Percentiles rank a stretch among this genome's conserved stretches.
Conservation (phyloP, 2,888 invertebrate genomes). For the Caenorhabditis angaria region DNA sequence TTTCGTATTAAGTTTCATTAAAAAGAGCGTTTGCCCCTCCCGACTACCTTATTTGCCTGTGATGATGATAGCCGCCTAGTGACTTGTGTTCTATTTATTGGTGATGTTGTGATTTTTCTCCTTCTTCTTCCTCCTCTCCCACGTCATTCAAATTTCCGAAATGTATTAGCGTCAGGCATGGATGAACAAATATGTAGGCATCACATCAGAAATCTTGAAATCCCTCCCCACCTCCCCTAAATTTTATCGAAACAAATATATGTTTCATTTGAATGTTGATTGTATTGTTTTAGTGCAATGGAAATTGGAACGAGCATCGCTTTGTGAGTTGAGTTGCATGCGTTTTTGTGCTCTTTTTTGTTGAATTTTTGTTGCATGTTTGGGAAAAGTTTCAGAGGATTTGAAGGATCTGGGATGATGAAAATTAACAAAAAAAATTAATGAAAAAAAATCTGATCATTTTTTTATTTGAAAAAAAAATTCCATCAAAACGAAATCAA, state of each 20-base stretch:
- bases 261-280: not conserved
- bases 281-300: constrained; percentile 39
- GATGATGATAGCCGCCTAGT: constrained; percentile 1
- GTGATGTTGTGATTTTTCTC: not conserved
- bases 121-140: not conserved
- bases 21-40: not conserved
- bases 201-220: not conserved
- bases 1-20: not conserved
- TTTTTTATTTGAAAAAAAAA: no score
- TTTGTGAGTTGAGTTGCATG: constrained; percentile 30
- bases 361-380: not conserved
- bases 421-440: no score
- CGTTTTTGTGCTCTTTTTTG: not conserved
- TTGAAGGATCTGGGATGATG: no score
- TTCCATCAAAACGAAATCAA: no score
- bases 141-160: not conserved
- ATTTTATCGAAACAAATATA: no score
- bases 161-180: not conserved
- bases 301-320: constrained; percentile 45
- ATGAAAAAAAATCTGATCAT: no score
- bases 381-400: no score
- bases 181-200: not conserved
- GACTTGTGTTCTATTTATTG: not conserved
- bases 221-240: no score
- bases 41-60: not conserved